Conservation (phyloP, 2,797 vertebrate species). For the Oophaga sylvatica region DNA sequence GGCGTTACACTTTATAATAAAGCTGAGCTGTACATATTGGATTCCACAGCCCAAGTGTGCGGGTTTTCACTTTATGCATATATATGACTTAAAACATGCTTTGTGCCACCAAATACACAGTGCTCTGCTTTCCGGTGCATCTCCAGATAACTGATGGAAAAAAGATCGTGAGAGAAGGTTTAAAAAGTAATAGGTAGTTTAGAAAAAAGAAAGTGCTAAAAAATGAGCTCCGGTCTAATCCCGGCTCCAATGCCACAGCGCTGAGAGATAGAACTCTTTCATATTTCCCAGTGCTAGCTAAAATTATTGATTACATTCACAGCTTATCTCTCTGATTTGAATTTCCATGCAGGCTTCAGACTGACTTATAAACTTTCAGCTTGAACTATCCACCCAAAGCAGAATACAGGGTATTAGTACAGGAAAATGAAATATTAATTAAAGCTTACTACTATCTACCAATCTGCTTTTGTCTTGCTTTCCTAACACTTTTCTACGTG, state of each 20-base stretch:
- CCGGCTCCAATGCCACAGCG: background rate
- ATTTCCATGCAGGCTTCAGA: conserved; percentile 10
- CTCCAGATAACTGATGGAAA: conserved; percentile 1
- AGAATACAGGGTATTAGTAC: background rate
- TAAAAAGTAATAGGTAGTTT: conserved; percentile 27
- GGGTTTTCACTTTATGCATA: conserved; percentile 11
- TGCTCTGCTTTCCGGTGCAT: background rate
- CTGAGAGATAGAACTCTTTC: conserved; percentile 28
- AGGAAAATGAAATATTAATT: conserved; percentile 3
- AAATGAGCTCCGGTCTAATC: conserved; percentile 37
- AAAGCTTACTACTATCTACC: background rate
- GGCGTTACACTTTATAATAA: background rate
- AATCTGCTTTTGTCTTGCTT: background rate
- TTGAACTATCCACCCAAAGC: conserved; percentile 20
- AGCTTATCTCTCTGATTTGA: conserved; percentile 29
- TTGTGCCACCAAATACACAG: conserved; percentile 9
- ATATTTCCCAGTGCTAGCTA: conserved; percentile 30
- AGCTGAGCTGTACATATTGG: background rate
- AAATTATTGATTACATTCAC: conserved; percentile 43
- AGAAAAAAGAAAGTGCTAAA: background rate
- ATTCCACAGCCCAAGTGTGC: background rate
- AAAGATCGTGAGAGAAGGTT: conserved; percentile 17
- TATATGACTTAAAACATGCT: conserved; percentile 9
- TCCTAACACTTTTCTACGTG: background rate
- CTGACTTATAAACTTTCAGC: conserved; percentile 18